Evolutionary conservation across 2,113 vertebrate species (phyloP).

Genomic region (Tetrao urogallus): DNA sequence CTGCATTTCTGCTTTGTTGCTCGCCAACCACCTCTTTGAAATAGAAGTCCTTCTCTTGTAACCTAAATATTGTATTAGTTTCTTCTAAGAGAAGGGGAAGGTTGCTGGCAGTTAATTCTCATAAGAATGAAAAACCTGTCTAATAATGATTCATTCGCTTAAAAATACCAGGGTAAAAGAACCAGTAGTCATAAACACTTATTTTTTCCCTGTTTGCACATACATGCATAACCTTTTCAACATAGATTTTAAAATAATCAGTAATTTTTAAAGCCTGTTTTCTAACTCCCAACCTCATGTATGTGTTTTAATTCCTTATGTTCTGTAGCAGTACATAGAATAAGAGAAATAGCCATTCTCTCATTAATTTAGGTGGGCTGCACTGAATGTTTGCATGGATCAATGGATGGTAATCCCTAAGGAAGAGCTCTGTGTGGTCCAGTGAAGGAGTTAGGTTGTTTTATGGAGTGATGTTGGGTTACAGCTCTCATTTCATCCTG

Average conservation of each 20-base stretch:
- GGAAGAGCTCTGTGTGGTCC: slow-evolving; percentile 68
- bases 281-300: background rate
- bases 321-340: background rate
- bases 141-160: background rate
- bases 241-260: background rate
- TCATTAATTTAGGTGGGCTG: slow-evolving; percentile 38
- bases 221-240: background rate
- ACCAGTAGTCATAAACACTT: background rate
- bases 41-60: background rate
- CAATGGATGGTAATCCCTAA: slow-evolving; percentile 47
- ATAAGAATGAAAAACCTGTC: background rate
- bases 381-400: slow-evolving; percentile 37
- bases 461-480: slow-evolving; percentile 68
- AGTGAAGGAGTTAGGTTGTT: slow-evolving; percentile 69
- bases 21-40: slow-evolving; percentile 45
- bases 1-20: slow-evolving; percentile 55
- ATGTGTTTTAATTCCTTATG: background rate
- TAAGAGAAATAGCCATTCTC: slow-evolving; percentile 14
- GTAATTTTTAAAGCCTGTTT: background rate
- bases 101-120: background rate
- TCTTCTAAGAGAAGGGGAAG: background rate
- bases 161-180: background rate
- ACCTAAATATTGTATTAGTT: background rate
- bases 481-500: slow-evolving; percentile 65
- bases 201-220: background rate